Evolutionary conservation across 2,113 vertebrate species (phyloP).

Genomic region (Phocoena phocoena): DNA sequence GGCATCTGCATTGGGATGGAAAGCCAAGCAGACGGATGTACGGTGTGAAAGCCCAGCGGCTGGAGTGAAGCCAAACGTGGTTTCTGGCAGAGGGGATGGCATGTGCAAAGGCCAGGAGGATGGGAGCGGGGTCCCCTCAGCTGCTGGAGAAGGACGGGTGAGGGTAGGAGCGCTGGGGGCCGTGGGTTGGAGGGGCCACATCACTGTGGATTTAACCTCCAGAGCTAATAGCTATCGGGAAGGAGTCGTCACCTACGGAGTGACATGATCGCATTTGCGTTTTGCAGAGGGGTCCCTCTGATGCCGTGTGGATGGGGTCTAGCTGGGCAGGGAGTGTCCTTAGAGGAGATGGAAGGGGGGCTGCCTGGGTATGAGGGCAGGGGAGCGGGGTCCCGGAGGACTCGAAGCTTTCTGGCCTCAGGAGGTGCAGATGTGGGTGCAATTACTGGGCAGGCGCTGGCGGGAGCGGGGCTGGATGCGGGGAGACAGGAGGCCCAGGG

Average conservation of each 20-base stretch:
- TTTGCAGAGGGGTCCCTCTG: neutral
- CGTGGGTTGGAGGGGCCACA: fast-evolving
- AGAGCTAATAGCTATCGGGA: neutral
- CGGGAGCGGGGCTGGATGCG: fast-evolving
- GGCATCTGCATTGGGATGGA: neutral
- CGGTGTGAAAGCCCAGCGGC: fast-evolving
- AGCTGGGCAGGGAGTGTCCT: no score
- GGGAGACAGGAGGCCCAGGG: no score
- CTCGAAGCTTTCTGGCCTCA: neutral
- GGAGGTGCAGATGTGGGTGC: neutral
- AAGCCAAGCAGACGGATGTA: fast-evolving
- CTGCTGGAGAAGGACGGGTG: no score
- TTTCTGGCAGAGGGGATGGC: neutral
- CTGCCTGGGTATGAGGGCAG: neutral
- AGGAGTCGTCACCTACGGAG: neutral
- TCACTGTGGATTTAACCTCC: neutral
- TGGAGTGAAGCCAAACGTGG: fast-evolving
- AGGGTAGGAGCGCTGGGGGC: neutral
- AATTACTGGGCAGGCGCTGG: fast-evolving
- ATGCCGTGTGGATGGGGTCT: no score
- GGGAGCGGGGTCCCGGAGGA: neutral
- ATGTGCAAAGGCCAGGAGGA: neutral
- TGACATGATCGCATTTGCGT: neutral
- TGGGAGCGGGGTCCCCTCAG: neutral
- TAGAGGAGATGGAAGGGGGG: neutral